phyloP scores from a whole-genome alignment of 2,888 invertebrate genomes.

The Laothoe populi region DNA sequence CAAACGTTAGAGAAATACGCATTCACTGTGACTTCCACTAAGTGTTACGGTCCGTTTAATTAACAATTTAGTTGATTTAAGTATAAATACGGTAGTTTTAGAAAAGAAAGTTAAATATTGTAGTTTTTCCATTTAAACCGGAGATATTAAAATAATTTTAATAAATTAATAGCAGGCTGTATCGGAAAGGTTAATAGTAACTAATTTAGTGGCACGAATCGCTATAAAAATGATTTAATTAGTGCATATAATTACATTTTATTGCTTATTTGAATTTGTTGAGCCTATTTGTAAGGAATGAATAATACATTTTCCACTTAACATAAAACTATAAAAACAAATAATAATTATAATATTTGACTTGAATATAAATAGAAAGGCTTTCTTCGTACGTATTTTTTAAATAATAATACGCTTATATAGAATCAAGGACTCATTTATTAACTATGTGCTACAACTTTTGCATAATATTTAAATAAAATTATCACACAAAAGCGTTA shows the following conservation, averaged over 20 bases:
- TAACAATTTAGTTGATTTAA: not conserved
- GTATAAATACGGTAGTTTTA: not conserved
- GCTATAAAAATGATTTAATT: slow-evolving; percentile 18
- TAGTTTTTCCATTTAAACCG: not conserved
- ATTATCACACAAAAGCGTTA: not conserved
- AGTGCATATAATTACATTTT: slow-evolving; percentile 21
- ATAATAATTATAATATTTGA: not conserved
- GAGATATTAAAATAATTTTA: slow-evolving; percentile 9
- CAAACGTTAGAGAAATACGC: not conserved
- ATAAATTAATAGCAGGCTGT: slow-evolving; percentile 9
- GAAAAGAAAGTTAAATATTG: not conserved
- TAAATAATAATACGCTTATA: not conserved
- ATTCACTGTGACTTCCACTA: not conserved
- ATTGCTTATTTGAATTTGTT: slow-evolving; percentile 17
- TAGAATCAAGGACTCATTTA: not conserved
- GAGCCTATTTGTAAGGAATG: slow-evolving; percentile 14
- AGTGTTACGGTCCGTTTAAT: not conserved
- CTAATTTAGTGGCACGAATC: slow-evolving; percentile 1
- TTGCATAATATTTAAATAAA: too few relatives aligned
- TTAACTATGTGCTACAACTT: too few relatives aligned
- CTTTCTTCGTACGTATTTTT: not conserved
- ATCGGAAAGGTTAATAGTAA: slow-evolving; percentile 2
- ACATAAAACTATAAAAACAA: slow-evolving; percentile 11
- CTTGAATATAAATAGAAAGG: not conserved
- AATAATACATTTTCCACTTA: slow-evolving; percentile 13